Conservation (phyloP, 2,113 vertebrate species). For the Sapayoa aenigma region DNA sequence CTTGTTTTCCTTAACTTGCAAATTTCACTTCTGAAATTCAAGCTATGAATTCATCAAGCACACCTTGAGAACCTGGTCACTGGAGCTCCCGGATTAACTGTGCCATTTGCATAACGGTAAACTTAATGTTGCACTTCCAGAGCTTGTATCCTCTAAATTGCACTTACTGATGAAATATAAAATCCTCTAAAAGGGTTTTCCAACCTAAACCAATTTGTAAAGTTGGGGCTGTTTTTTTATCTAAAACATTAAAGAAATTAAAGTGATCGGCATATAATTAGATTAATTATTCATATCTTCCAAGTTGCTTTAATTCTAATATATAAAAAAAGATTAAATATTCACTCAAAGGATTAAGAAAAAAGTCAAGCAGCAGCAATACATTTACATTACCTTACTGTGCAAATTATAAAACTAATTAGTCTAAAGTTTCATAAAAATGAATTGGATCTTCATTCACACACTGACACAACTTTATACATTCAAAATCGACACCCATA, state of each 20-base stretch:
- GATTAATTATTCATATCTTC: slow-evolving; percentile 93
- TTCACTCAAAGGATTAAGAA: slow-evolving; percentile 91
- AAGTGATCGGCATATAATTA: slow-evolving; percentile 84
- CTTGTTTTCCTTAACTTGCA: neutral
- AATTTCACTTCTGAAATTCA: slow-evolving; percentile 20
- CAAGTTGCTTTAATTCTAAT: slow-evolving; percentile 92
- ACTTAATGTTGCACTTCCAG: slow-evolving; percentile 59
- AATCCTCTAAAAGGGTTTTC: slow-evolving; percentile 82
- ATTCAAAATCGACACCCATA: slow-evolving; percentile 56
- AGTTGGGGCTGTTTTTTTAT: slow-evolving; percentile 71
- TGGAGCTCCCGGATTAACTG: slow-evolving; percentile 62
- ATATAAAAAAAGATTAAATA: slow-evolving; percentile 87
- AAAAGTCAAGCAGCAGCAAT: slow-evolving; percentile 84
- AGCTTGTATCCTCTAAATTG: slow-evolving; percentile 68
- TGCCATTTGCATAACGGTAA: slow-evolving; percentile 76
- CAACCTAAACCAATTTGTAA: slow-evolving; percentile 84
- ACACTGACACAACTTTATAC: slow-evolving; percentile 57
- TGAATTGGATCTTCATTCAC: slow-evolving; percentile 76
- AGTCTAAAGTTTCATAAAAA: slow-evolving; percentile 78
- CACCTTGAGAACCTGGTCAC: slow-evolving; percentile 57
- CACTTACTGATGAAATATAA: slow-evolving; percentile 78
- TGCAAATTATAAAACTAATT: slow-evolving; percentile 93
- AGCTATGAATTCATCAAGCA: slow-evolving; percentile 38
- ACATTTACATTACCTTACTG: slow-evolving; percentile 87
- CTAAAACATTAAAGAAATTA: slow-evolving; percentile 86